Base-by-base conservation (phyloP, 2,888 invertebrate species). In the Ichneumoninae sp. region DNA sequence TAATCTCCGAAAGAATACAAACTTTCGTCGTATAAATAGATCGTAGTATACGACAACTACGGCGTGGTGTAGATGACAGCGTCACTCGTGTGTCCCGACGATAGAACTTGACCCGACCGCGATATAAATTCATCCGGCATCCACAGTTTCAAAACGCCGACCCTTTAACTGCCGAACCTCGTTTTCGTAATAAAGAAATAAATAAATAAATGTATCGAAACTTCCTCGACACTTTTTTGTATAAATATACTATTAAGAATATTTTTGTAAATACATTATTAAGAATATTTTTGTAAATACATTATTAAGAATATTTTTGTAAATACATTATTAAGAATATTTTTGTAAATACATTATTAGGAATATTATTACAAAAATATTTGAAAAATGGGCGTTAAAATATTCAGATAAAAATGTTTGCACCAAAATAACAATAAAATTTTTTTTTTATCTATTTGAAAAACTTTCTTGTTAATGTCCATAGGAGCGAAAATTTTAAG, bases 1-100 rank as follows among this genome's bases (percentile, higher is more conserved):
- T 54, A n/a, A 71, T 71, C 71, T 22, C n/a, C 36, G 22, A 36
- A 40, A 8, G 26, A 60, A 73, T 54, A 71, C 65, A 52, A 81
- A 70, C 63, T 10, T 40, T 75, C 30, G 50, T 70, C 60, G 52
- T 54, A 81, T 75, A 69, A 65, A 75, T 70, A 79, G 52, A 70
- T 70, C 52, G 50, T 52, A 36, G 30, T 30, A 44, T 7, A 5
- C 22, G 22, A 36, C 22, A 40, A 36, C 54, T 69, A 47, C 50
- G 5, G n/a, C n/a, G 26, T 40, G 5, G 13, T 26, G 16, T 26
- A 26, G 33, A 63, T 33, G 1, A 26, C 33, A n/a, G 60, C 10
- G 60, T 63, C 26, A 63, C 63, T n/a, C 63, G 7, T 33, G 7
- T 63, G 16, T 63, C 13, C 63, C 16, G 16, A 63, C 30, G 30